phyloP scores from a whole-genome alignment of 2,797 vertebrate species.

The Artibeus lituratus region DNA sequence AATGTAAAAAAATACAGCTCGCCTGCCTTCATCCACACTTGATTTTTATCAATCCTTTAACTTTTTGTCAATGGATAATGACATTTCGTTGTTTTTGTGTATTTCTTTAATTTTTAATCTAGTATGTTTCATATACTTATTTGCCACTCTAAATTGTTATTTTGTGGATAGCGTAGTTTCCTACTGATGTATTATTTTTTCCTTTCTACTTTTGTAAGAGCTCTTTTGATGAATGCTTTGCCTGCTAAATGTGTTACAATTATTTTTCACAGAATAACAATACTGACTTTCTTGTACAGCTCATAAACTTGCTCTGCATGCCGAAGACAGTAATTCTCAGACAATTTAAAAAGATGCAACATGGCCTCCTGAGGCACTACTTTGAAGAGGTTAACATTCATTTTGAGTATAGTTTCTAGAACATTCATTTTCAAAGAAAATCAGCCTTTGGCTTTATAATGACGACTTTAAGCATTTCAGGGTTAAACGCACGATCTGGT shows the following conservation, averaged over 20 bases:
- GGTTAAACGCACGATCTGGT: neutral
- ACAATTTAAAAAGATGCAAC: neutral
- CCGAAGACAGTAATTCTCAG: neutral
- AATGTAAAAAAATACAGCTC: constrained; percentile 15
- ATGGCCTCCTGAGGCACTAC: neutral
- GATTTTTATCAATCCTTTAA: neutral
- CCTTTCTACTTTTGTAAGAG: constrained; percentile 3
- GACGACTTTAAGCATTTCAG: neutral
- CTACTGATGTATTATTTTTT: neutral
- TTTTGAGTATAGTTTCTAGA: neutral
- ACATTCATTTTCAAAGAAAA: neutral
- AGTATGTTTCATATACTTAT: neutral
- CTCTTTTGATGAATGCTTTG: neutral
- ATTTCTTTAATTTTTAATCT: constrained; percentile 35
- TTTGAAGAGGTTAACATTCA: neutral
- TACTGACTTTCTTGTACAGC: neutral
- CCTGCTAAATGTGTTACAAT: neutral
- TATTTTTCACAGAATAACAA: neutral
- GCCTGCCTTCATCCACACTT: neutral
- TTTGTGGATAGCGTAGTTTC: neutral
- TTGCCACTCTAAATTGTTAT: constrained; percentile 13
- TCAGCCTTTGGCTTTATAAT: neutral
- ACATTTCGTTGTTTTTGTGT: neutral
- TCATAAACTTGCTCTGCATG: neutral
- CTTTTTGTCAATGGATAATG: neutral